These are phyloP conservation scores for Sylvia borin DNA, from an alignment of 2,797 vertebrate species.

Conservation along the genomic window DNA sequence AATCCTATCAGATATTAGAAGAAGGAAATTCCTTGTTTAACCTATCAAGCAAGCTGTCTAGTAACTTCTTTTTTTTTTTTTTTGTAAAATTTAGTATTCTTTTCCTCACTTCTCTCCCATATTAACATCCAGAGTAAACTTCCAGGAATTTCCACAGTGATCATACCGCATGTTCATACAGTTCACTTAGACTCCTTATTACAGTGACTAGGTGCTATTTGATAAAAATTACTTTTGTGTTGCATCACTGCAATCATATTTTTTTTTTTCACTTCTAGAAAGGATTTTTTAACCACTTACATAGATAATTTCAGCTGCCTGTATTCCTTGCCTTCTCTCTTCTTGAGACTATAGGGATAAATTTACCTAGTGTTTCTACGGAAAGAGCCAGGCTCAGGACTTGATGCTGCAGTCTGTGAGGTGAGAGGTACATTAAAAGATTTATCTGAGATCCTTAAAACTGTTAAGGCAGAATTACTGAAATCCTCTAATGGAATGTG, in stretches of 20 bases:
- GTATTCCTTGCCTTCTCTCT: fast-evolving
- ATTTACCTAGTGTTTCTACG: not conserved
- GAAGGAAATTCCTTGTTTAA: not conserved
- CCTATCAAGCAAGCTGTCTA: not conserved
- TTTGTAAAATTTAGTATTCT: not conserved
- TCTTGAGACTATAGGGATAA: not conserved
- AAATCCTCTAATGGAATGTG: not conserved
- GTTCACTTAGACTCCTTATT: not conserved
- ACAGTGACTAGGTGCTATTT: not conserved
- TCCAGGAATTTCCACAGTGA: not conserved
- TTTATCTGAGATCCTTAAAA: not conserved
- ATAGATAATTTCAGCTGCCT: not conserved
- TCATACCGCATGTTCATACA: not conserved
- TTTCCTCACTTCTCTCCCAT: not conserved
- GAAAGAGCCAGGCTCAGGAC: not conserved
- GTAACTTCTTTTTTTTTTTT: not conserved
- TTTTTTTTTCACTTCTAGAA: not conserved
- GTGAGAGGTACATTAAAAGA: not conserved
- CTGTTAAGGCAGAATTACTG: not conserved
- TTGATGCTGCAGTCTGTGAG: not conserved
- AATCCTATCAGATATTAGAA: not conserved
- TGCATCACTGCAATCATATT: not conserved
- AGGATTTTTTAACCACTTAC: not conserved
- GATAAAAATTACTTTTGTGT: not conserved
- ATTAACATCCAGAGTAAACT: not conserved